Conservation (phyloP, 2,797 vertebrate genomes). For the Phrynocephalus guinanensis region DNA sequence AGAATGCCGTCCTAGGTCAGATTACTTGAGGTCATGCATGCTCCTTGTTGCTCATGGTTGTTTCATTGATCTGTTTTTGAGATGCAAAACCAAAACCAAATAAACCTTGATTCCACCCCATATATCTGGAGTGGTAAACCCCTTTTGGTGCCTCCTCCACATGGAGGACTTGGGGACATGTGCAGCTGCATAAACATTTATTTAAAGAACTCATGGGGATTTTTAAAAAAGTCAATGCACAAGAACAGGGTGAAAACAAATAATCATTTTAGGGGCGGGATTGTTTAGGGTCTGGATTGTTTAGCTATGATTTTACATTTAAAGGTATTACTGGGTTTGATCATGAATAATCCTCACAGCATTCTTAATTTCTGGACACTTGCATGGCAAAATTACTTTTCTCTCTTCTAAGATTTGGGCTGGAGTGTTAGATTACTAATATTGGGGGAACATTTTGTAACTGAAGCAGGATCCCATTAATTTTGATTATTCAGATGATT, state of each 20-base stretch:
- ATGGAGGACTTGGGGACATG: neutral
- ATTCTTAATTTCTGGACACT: neutral
- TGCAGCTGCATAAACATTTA: neutral
- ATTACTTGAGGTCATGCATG: no score
- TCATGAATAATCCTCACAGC: neutral
- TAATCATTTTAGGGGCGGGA: neutral
- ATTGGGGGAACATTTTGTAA: neutral
- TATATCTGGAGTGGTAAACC: no score
- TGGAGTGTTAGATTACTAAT: neutral
- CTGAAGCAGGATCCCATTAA: constrained; percentile 16
- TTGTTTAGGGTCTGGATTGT: constrained; percentile 5
- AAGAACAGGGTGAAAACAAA: neutral
- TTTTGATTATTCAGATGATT: constrained; percentile 12
- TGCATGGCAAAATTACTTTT: neutral
- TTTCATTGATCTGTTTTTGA: no score
- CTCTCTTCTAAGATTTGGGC: neutral
- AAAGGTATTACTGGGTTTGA: neutral
- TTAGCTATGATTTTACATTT: neutral
- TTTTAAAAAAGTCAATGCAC: neutral
- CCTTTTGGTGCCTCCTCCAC: no score
- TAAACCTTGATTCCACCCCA: no score
- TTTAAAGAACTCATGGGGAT: neutral
- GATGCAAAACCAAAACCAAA: no score
- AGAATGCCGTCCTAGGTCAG: no score
- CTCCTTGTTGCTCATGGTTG: no score